A percentile compares a stretch with the other conserved stretches of the same genome.
phyloP scores from a whole-genome alignment of 2,888 invertebrate species.

The Troglohyphantes excavatus region DNA sequence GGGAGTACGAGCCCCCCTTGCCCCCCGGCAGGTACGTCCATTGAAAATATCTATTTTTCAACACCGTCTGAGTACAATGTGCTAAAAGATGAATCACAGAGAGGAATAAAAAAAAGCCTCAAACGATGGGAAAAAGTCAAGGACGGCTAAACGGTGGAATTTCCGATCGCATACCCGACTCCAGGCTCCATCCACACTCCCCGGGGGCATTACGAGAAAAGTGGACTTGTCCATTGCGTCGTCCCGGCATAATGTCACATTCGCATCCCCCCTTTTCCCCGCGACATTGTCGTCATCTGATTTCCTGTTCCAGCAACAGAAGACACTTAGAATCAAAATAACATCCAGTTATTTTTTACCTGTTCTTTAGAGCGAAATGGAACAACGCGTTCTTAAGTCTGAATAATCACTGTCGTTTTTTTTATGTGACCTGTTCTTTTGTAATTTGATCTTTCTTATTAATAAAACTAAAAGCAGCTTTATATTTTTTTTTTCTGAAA shows the following conservation, averaged over 20 bases:
- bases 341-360: too few relatives aligned
- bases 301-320: neutral
- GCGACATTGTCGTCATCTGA: neutral
- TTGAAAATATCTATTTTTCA: neutral
- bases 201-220: neutral
- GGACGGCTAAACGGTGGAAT: neutral
- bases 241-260: neutral
- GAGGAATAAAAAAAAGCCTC: neutral
- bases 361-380: too few relatives aligned
- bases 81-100: neutral
- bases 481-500: too few relatives aligned
- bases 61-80: neutral
- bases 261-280: neutral
- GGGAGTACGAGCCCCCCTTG: too few relatives aligned
- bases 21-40: too few relatives aligned
- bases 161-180: constrained; percentile 5
- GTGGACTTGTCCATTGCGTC: neutral
- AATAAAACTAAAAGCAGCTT: too few relatives aligned
- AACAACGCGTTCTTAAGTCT: too few relatives aligned
- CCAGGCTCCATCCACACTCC: neutral
- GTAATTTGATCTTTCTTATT: too few relatives aligned
- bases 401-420: too few relatives aligned
- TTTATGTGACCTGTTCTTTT: too few relatives aligned
- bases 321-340: too few relatives aligned
- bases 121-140: neutral